Evolutionary conservation across 2,888 invertebrate genomes (phyloP).

Genomic region (Acrobeloides nanus): DNA sequence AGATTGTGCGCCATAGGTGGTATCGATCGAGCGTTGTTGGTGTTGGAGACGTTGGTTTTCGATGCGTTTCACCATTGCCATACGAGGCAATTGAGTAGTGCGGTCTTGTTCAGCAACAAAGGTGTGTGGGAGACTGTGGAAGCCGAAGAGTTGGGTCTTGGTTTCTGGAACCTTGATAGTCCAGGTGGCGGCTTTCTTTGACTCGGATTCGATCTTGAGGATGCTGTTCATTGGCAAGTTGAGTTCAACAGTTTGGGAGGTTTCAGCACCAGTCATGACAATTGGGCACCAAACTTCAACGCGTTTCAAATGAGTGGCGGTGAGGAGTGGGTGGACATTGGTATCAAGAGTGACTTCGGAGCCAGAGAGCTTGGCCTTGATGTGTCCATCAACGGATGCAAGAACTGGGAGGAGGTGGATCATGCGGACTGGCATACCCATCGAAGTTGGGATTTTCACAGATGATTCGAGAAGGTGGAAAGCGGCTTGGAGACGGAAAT

Average conservation of each 20-base stretch:
- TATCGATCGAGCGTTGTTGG: constrained; percentile 15
- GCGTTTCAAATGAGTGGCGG: constrained; percentile 23
- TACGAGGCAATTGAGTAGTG: constrained; percentile 1
- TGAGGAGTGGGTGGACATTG: no score
- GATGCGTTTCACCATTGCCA: constrained; percentile 16
- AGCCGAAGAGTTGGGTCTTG: constrained; percentile 20
- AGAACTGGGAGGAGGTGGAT: constrained; percentile 9
- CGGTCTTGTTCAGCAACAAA: constrained; percentile 11
- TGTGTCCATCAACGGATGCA: constrained; percentile 15
- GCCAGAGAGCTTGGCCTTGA: background rate
- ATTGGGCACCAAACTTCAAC: constrained; percentile 24
- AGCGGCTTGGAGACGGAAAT: constrained; percentile 4
- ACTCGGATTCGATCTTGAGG: constrained; percentile 16
- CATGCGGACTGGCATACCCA: constrained; percentile 33
- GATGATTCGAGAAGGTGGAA: constrained; percentile 10
- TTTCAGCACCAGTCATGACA: constrained; percentile 19
- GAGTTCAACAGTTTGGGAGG: constrained; percentile 19
- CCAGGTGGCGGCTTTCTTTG: no score
- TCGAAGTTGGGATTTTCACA: constrained; percentile 29
- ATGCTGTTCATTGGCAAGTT: constrained; percentile 20
- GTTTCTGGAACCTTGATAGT: constrained; percentile 14
- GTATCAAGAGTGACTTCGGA: no score
- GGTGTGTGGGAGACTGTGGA: constrained; percentile 25
- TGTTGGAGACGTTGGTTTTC: constrained; percentile 19
- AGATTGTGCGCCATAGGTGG: no score